Percentiles rank a stretch among this genome's conserved stretches.
Evolutionary conservation across 1,140 invertebrate genomes (phyloP).

Genomic region (Luehdorfia chinensis): DNA sequence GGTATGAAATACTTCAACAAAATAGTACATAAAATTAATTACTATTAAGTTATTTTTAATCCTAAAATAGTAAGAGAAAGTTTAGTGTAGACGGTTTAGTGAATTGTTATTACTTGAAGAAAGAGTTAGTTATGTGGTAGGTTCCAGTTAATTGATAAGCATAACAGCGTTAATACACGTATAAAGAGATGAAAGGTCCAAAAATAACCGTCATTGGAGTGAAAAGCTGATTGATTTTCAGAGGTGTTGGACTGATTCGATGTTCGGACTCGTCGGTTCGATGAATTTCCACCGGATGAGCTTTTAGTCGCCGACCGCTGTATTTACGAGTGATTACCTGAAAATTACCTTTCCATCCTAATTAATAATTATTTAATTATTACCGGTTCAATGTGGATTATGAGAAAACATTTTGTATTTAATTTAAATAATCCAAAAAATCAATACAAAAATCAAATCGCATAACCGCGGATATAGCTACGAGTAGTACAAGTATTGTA

Average conservation of each 20-base stretch:
- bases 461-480: too few species aligned
- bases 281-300: constrained; percentile 70
- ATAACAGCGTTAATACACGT: constrained; percentile 49
- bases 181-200: constrained; percentile 70
- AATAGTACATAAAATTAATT: too few species aligned
- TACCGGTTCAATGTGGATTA: constrained; percentile 2
- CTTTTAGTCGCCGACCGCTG: constrained; percentile 58
- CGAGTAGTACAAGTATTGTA: too few species aligned
- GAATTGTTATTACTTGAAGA: too few species aligned
- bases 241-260: constrained; percentile 70
- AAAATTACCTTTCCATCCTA: constrained; percentile 61
- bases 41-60: too few species aligned
- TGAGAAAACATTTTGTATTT: constrained; percentile 9
- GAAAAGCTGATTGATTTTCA: constrained; percentile 71
- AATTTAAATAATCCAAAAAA: too few species aligned
- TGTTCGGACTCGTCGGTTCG: constrained; percentile 66
- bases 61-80: too few species aligned
- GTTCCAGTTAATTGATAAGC: constrained; percentile 22
- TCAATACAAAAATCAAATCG: too few species aligned
- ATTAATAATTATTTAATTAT: constrained; percentile 24
- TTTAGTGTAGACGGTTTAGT: too few species aligned
- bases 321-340: constrained; percentile 60
- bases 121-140: too few species aligned
- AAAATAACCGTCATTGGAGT: constrained; percentile 69
- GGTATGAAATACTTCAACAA: too few species aligned